phyloP scores from a whole-genome alignment of 2,797 vertebrate species.

The Muscicapa striata region DNA sequence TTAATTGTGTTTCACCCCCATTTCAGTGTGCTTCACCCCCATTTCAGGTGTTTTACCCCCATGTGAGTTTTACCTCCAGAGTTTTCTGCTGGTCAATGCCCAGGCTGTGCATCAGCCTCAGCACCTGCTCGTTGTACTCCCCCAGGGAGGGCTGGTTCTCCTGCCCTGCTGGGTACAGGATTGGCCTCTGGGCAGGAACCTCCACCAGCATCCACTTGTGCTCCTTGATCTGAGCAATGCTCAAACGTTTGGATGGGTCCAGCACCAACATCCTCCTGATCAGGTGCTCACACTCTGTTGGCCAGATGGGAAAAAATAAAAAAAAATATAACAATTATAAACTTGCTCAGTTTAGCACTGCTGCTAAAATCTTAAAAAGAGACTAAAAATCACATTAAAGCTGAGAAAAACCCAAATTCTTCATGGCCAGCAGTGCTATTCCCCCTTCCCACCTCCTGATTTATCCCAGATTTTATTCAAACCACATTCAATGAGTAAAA shows the following conservation, averaged over 20 bases:
- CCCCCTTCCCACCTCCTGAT: not conserved
- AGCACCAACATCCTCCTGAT: conserved; percentile 97
- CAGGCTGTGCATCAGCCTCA: conserved; percentile 96
- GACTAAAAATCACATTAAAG: not conserved
- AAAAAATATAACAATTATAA: not conserved
- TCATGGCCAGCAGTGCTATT: not conserved
- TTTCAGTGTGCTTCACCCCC: accelerated
- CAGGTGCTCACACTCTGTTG: conserved; percentile 94
- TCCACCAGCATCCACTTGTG: conserved; percentile 98
- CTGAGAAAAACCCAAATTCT: not conserved
- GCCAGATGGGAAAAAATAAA: not conserved
- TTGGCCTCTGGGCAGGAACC: conserved; percentile 87
- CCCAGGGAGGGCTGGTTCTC: conserved; percentile 85
- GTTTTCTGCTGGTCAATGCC: conserved; percentile 99
- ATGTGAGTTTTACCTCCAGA: conserved; percentile 83
- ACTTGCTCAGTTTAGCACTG: not conserved
- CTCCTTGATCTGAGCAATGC: conserved; percentile 95
- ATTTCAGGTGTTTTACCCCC: accelerated
- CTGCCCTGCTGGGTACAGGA: conserved; percentile 86
- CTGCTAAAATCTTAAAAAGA: not conserved
- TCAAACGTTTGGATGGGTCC: conserved; percentile 93
- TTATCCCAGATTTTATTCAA: not conserved
- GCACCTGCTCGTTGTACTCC: conserved; percentile 95
- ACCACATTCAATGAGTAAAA: not conserved
- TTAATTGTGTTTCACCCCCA: accelerated